Conservation (phyloP, 2,888 invertebrate genomes). For the Merodon equestris region DNA sequence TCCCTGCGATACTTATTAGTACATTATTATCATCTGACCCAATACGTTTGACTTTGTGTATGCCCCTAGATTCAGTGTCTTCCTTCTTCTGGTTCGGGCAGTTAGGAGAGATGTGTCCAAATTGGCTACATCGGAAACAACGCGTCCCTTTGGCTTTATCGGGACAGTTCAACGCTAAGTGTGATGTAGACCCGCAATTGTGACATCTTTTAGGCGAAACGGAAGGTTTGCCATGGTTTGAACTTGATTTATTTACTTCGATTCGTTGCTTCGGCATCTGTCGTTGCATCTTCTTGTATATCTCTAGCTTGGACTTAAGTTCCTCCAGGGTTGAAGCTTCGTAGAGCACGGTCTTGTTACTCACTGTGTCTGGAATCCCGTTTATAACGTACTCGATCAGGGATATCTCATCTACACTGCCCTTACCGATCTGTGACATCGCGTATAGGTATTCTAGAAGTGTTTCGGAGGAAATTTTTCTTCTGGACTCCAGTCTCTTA, state of each 20-base stretch:
- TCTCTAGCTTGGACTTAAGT: background rate
- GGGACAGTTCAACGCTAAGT: slow-evolving; percentile 7
- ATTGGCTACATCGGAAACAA: slow-evolving; percentile 21
- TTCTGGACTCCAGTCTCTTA: slow-evolving; percentile 14
- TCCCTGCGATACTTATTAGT: background rate
- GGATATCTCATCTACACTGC: slow-evolving; percentile 3
- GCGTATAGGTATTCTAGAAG: slow-evolving; percentile 29
- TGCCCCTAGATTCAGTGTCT: slow-evolving; percentile 6
- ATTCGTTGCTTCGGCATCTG: slow-evolving; percentile 3
- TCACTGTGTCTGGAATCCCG: slow-evolving; percentile 1
- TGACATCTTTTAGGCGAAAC: slow-evolving; percentile 1
- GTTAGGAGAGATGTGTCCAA: slow-evolving; percentile 19
- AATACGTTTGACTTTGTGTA: slow-evolving; percentile 18
- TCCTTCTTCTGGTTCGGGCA: slow-evolving; percentile 12
- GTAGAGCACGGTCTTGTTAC: slow-evolving; percentile 1
- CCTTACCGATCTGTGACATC: slow-evolving; percentile 33
- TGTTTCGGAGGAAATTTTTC: slow-evolving; percentile 10
- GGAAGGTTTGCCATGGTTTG: background rate
- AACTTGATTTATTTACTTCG: background rate
- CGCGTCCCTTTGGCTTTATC: slow-evolving; percentile 10
- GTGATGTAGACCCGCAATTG: background rate
- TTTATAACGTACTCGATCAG: slow-evolving; percentile 6
- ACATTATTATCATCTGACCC: slow-evolving; percentile 10
- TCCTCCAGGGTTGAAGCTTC: slow-evolving; percentile 1
- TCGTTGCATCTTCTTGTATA: background rate